Conservation (phyloP, 2,113 vertebrate species). For the Aleadryas rufinucha region DNA sequence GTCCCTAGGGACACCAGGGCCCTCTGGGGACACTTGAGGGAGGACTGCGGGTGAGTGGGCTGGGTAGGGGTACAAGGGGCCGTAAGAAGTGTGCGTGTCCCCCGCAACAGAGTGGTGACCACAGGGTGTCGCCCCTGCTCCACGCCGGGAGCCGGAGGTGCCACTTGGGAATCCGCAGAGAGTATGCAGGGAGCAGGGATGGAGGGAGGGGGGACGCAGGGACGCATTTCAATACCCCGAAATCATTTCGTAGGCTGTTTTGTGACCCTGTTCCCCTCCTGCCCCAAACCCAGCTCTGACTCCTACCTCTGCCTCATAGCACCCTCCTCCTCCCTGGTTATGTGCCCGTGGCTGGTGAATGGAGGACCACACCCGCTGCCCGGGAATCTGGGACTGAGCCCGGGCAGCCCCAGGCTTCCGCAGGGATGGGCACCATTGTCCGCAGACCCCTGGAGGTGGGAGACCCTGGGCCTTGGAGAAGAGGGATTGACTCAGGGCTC, state of each 20-base stretch:
- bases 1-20: background rate
- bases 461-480: background rate
- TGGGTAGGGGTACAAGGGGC: background rate
- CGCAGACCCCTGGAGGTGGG: background rate
- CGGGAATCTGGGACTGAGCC: background rate
- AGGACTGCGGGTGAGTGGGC: fast-evolving
- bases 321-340: background rate
- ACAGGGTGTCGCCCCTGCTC: slow-evolving; percentile 22
- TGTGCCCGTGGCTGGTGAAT: background rate
- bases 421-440: background rate
- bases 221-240: background rate
- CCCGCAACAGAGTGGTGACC: background rate
- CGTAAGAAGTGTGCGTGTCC: fast-evolving
- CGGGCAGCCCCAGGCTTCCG: background rate
- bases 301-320: background rate
- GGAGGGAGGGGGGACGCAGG: too few relatives aligned
- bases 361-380: fast-evolving
- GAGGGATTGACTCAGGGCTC: background rate
- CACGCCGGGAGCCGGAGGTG: background rate
- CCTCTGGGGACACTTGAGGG: background rate
- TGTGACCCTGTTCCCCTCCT: background rate
- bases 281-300: background rate
- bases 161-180: background rate
- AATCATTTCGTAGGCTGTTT: background rate
- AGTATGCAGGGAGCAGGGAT: background rate